Base-by-base conservation (phyloP, 2,888 invertebrate species). In the Amaurobius ferox region DNA sequence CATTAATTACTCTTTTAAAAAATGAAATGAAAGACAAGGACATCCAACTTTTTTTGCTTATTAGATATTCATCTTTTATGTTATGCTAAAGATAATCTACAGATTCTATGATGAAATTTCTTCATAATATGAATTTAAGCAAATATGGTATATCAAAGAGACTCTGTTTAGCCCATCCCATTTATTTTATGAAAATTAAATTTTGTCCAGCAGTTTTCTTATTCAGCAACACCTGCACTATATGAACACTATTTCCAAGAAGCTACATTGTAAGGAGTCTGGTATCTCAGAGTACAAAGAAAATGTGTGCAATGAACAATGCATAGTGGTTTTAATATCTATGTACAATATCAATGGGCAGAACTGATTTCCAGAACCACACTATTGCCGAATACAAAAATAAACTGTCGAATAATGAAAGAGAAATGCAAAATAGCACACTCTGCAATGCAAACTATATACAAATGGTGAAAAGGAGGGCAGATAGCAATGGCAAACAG, bases 381-480 rank as follows among this genome's bases (percentile, higher is more conserved):
- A 9, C 6, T 2, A 44, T 7, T 6, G 11, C 5, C n/a, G 16
- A 44, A 44, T 44, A n/a, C 11, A 44, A 44, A 44, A 16, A 7
- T 16, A 44, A 5, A 44, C 44, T 44, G 44, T 16, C 16, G 16
- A 44, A 9, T 44, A 16, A 11, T 7, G 44, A 44, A 44, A 9
- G 23, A 6, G 1, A 55, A 55, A 55, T 55, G 55, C 11, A 55
- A 55, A 55, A 55, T 55, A 55, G 55, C 55, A 55, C 55, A 55
- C 19, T 23, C 7, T 16, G 19, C 23, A 11, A 55, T 55, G 55
- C 23, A 55, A 55, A 55, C 19, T 55, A 55, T 55, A 55, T 55
- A 55, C 55, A 55, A 44, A 55, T 23, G 55, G 19, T 55, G 2
- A 55, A 55, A 55, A 23, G 23, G 23, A 55, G 23, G 16, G n/a